Evolutionary conservation across 1,140 invertebrate species (phyloP).

Genomic region (Heliothis subflexa): DNA sequence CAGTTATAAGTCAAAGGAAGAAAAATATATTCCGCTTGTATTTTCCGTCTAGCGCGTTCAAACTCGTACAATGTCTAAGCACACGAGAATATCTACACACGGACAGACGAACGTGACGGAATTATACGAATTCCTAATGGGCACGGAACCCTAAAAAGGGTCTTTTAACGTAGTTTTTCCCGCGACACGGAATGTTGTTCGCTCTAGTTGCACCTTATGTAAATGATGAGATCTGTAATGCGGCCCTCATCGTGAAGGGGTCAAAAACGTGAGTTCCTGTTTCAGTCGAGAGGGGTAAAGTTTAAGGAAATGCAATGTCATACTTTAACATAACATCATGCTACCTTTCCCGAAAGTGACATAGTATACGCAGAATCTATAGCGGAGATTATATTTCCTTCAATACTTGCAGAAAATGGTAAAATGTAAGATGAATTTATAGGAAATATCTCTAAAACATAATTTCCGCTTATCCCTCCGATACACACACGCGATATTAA

Average conservation of each 20-base stretch:
- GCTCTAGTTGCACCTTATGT: constrained; percentile 2
- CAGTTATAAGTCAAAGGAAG: constrained; percentile 6
- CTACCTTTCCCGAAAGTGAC: too few species aligned
- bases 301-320: not conserved
- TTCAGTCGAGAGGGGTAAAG: not conserved
- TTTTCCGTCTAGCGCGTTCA: constrained; percentile 1
- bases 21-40: not conserved
- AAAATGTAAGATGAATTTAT: too few species aligned
- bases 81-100: constrained; percentile 37
- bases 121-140: constrained; percentile 43
- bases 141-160: constrained; percentile 29
- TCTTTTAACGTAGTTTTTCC: constrained; percentile 17
- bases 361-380: too few species aligned
- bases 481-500: not conserved
- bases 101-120: constrained; percentile 41
- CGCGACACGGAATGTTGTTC: constrained; percentile 17
- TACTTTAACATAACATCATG: not conserved
- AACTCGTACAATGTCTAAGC: not conserved
- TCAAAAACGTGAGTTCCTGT: not conserved
- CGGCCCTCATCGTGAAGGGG: not conserved
- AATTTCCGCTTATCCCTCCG: not conserved
- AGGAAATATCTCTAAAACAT: too few species aligned
- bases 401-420: too few species aligned
- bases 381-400: too few species aligned
- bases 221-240: not conserved